Conservation (phyloP, 2,888 invertebrate genomes). For the Opisthograptis luteolata region DNA sequence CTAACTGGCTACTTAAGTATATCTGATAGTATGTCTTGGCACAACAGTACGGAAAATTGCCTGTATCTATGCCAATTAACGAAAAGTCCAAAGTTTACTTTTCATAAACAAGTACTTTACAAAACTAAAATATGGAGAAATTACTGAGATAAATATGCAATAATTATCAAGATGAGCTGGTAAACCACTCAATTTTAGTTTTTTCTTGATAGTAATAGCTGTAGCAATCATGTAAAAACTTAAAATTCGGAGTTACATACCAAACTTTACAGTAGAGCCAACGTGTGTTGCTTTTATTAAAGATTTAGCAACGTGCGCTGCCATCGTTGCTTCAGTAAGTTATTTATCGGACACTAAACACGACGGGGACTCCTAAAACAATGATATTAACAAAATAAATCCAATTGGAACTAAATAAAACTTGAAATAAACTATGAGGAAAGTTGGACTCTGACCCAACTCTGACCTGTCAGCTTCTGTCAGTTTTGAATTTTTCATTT, state of each 20-base stretch:
- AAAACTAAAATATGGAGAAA: constrained; percentile 3
- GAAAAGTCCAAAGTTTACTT: constrained; percentile 67
- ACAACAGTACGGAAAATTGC: constrained; percentile 42
- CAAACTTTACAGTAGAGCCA: constrained; percentile 72
- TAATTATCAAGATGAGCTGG: neutral
- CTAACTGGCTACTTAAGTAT: constrained; percentile 29
- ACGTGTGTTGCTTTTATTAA: constrained; percentile 67
- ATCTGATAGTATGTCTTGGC: constrained; percentile 42
- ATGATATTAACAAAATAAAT: constrained; percentile 40
- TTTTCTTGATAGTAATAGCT: neutral
- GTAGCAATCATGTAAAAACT: constrained; percentile 6
- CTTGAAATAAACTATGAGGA: constrained; percentile 52
- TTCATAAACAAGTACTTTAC: constrained; percentile 10
- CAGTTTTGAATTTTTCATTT: too few species aligned
- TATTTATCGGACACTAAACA: constrained; percentile 40
- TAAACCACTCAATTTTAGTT: neutral
- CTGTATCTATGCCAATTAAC: constrained; percentile 57
- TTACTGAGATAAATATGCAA: neutral
- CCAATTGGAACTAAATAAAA: constrained; percentile 49
- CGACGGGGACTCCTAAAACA: constrained; percentile 47
- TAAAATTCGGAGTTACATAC: constrained; percentile 50
- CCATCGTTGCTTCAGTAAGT: constrained; percentile 58
- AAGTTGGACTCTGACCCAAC: constrained; percentile 83
- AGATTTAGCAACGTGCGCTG: constrained; percentile 76
- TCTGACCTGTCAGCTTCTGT: too few species aligned